Evolutionary conservation across 2,113 vertebrate genomes (phyloP).

Genomic region (Romanogobio albipinnatus): DNA sequence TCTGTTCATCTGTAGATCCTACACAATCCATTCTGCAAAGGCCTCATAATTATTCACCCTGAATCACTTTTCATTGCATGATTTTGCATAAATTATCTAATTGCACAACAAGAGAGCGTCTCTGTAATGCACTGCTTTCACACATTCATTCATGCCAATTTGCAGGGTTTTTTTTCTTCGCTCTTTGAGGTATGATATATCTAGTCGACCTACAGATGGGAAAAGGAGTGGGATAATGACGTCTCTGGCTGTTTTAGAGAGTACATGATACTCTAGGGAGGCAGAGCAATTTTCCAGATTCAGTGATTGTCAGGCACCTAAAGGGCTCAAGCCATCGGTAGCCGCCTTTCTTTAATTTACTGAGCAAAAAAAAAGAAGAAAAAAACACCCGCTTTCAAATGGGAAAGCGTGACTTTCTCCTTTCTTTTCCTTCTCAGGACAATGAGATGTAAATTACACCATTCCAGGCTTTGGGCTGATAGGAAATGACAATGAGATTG

Average conservation of each 20-base stretch:
- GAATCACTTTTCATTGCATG: conserved; percentile 47
- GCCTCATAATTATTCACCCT: conserved; percentile 34
- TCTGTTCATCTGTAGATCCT: conserved; percentile 9
- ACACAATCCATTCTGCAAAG: conserved; percentile 40
- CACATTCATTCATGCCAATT: conserved; percentile 28
- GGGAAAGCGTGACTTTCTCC: conserved; percentile 52
- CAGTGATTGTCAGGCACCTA: conserved; percentile 52
- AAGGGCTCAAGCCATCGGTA: conserved; percentile 43
- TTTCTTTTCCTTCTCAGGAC: conserved; percentile 53
- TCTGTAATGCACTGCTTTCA: conserved; percentile 31
- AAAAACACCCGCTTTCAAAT: conserved; percentile 42
- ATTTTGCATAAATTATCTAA: conserved; percentile 55
- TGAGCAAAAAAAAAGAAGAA: background rate
- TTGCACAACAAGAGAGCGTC: conserved; percentile 45
- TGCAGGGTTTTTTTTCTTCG: conserved; percentile 12
- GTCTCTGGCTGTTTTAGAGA: conserved; percentile 50
- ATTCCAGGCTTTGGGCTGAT: conserved; percentile 43
- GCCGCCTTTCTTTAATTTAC: conserved; percentile 53
- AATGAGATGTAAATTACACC: conserved; percentile 60
- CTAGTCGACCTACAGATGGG: conserved; percentile 46
- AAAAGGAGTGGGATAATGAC: conserved; percentile 50
- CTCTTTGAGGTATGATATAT: conserved; percentile 34
- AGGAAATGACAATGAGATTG: conserved; percentile 26
- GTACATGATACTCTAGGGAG: conserved; percentile 50
- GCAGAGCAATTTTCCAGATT: conserved; percentile 54